Conservation (phyloP, 2,888 invertebrate genomes). For the Elaeidobius kamerunicus region DNA sequence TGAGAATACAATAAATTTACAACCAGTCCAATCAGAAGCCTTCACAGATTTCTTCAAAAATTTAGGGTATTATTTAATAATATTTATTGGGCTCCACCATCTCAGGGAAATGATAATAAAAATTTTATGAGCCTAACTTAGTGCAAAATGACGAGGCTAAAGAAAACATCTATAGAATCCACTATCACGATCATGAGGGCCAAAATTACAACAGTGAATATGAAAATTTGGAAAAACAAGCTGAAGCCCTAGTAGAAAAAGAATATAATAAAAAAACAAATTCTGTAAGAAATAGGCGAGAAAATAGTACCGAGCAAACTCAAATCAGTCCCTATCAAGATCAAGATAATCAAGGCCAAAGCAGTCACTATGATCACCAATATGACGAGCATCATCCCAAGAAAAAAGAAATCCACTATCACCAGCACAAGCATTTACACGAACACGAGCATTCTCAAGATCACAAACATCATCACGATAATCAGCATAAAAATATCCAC, state of each 20-base stretch:
- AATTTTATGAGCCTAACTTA: too few species aligned
- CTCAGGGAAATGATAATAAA: neutral
- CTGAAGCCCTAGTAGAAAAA: slow-evolving; percentile 9
- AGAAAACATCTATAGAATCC: neutral
- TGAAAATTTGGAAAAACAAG: slow-evolving; percentile 8
- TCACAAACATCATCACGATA: slow-evolving; percentile 34
- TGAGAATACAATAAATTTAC: too few species aligned
- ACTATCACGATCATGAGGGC: neutral
- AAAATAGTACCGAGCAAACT: neutral
- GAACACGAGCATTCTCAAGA: slow-evolving; percentile 41
- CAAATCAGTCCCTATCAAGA: neutral
- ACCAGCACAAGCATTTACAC: slow-evolving; percentile 43
- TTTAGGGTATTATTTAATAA: slow-evolving; percentile 9
- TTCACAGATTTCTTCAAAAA: too few species aligned
- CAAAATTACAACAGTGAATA: neutral
- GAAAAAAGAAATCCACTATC: slow-evolving; percentile 41
- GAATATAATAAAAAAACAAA: neutral
- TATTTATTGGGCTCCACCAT: slow-evolving; percentile 3
- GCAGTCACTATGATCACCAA: slow-evolving; percentile 4
- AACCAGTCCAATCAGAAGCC: too few species aligned
- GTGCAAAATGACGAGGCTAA: neutral
- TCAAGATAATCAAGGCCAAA: neutral
- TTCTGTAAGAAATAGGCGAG: slow-evolving; percentile 9
- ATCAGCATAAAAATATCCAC: slow-evolving; percentile 24
- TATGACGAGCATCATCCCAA: slow-evolving; percentile 13